Evolutionary conservation across 2,888 invertebrate species (phyloP), one percentile per base, ranked within the genome.

Genomic region (Notocelia uddmanniana): DNA sequence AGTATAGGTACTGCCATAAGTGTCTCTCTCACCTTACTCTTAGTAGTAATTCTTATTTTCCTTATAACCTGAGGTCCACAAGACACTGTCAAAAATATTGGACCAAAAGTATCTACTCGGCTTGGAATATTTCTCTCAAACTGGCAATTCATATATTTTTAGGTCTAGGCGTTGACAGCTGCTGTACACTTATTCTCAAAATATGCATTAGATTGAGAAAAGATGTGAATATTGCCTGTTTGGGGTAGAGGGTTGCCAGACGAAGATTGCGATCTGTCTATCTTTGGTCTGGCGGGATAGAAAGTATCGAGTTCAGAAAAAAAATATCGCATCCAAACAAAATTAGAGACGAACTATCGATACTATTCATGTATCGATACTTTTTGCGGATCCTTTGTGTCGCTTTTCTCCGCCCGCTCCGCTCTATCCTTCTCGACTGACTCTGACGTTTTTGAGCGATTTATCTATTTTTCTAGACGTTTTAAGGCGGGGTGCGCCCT

Each of bases 381-480:
- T n/a, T 45, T 45, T 45, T 45, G 55, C 55, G 55, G 55, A 21
- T 21, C 45, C 45, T n/a, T 15, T 11, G 48, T 9, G 63, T 64
- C 64, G 21, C 37, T 50, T 37, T 34, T 64, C 52, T 64, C 80
- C 57, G 69, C 60, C 80, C 82, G 84, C 85, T 84, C 85, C 79
- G 83, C 85, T 88, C 87, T 89, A 86, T 90, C 88, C 85, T 92
- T 88, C 45, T 91, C 91, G 93, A 93, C 93, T 93, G 93, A 93
- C 81, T 88, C 92, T 92, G 90, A 92, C 90, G 87, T 92, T 93
- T 93, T 93, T 93, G 93, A 93, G 86, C 93, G 92, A 93, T 93
- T 93, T 93, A 93, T 93, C 93, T 93, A 93, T 93, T 93, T 93
- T 93, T 93, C 93, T 93, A 93, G 86, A 92, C 88, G 88, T 92